phyloP scores from a whole-genome alignment of 1,140 invertebrate genomes.

The Halictus rubicundus region DNA sequence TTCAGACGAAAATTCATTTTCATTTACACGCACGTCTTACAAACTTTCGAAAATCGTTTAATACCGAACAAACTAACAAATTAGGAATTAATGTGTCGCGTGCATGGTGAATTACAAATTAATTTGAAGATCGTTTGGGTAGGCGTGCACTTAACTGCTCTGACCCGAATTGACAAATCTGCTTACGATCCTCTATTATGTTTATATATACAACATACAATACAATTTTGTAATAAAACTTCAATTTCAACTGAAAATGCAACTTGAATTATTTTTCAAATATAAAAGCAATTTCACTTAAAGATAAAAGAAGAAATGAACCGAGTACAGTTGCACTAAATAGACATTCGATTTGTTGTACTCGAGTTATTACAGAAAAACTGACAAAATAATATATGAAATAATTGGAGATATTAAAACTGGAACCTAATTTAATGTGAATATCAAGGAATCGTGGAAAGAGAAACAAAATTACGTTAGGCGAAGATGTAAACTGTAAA shows the following conservation, averaged over 20 bases:
- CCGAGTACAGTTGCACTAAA: neutral
- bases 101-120: neutral
- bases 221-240: neutral
- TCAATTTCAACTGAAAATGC: neutral
- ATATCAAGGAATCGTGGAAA: no score
- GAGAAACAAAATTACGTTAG: no score
- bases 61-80: no score
- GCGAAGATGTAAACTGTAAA: no score
- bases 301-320: neutral
- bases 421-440: no score
- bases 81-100: neutral
- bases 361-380: no score
- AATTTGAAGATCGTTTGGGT: neutral
- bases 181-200: neutral
- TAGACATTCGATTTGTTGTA: no score
- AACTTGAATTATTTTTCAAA: neutral
- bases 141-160: neutral
- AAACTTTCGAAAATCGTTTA: neutral
- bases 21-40: no score
- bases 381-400: no score
- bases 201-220: slow-evolving; percentile 6
- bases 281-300: neutral
- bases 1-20: no score
- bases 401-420: no score
- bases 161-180: neutral